Percentiles rank a stretch among this genome's conserved stretches.
phyloP scores from a whole-genome alignment of 1,140 invertebrate genomes.

The Muscidifurax raptorellus region DNA sequence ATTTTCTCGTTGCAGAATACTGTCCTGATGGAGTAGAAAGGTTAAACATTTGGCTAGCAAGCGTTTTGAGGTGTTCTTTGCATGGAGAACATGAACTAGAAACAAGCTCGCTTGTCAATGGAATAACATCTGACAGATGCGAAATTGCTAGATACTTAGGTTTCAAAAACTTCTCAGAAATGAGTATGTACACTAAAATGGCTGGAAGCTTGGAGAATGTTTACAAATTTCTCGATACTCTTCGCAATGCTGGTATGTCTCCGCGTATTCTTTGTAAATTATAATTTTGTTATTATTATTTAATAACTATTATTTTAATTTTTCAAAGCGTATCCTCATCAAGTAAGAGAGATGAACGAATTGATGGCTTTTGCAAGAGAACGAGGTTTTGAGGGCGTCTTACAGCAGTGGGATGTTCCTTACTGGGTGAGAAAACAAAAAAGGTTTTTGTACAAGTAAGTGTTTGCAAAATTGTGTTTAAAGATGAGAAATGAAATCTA shows the following conservation, averaged over 20 bases:
- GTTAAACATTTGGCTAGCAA: conserved; percentile 89
- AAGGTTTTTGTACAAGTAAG: conserved; percentile 79
- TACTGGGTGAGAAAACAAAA: conserved; percentile 89
- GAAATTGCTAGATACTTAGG: conserved; percentile 87
- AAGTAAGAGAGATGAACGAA: conserved; percentile 84
- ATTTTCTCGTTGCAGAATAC: conserved; percentile 77
- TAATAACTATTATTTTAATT: conserved; percentile 49
- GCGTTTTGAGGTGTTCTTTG: conserved; percentile 82
- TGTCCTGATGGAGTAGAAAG: conserved; percentile 86
- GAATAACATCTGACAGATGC: conserved; percentile 82
- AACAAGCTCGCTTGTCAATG: conserved; percentile 85
- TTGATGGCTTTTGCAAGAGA: conserved; percentile 86
- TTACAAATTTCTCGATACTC: conserved; percentile 82
- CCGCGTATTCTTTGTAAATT: conserved; percentile 11
- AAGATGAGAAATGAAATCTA: background rate
- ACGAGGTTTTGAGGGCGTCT: conserved; percentile 81
- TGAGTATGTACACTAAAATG: conserved; percentile 97
- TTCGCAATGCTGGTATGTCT: conserved; percentile 78
- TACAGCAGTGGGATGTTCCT: conserved; percentile 90
- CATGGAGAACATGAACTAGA: conserved; percentile 80
- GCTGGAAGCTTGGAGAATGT: conserved; percentile 89
- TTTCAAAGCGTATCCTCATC: conserved; percentile 79
- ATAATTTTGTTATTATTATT: conserved; percentile 17
- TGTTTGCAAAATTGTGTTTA: conserved; percentile 22
- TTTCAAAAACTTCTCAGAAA: conserved; percentile 85